These are phyloP conservation scores for Heliconius aoede DNA, from an alignment of 2,888 invertebrate species.

Conservation along the genomic window DNA sequence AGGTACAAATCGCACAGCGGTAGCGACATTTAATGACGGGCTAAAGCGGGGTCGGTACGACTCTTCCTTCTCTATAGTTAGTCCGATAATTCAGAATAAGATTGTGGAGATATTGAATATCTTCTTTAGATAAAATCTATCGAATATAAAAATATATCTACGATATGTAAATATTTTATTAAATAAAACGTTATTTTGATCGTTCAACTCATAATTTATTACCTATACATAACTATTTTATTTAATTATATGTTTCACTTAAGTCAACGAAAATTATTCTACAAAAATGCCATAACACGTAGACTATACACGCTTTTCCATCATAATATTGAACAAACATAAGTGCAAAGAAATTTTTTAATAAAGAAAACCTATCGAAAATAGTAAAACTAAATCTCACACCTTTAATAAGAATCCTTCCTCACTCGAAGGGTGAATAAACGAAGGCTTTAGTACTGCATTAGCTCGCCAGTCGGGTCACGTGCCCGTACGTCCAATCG, in stretches of 20 bases:
- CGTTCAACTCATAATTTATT: too few species aligned
- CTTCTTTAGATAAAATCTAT: conserved; percentile 42
- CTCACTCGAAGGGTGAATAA: conserved; percentile 45
- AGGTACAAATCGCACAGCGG: conserved; percentile 74
- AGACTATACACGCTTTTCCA: background rate
- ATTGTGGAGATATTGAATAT: conserved; percentile 57
- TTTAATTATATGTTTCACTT: too few species aligned
- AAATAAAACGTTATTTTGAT: background rate
- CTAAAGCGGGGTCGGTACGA: conserved; percentile 68
- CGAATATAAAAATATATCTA: conserved; percentile 18
- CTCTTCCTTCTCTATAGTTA: conserved; percentile 57
- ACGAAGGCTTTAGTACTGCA: conserved; percentile 40
- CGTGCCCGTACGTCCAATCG: conserved; percentile 70
- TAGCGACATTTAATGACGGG: conserved; percentile 70
- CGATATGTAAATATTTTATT: background rate
- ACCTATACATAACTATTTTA: too few species aligned
- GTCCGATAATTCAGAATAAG: conserved; percentile 69
- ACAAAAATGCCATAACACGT: background rate
- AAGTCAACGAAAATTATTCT: too few species aligned
- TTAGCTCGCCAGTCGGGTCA: conserved; percentile 60
- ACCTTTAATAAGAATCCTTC: conserved; percentile 38
- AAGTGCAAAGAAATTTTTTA: background rate
- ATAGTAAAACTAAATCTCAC: conserved; percentile 33
- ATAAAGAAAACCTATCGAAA: conserved; percentile 11
- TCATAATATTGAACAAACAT: background rate